Evolutionary conservation across 2,888 invertebrate genomes (phyloP).

Genomic region (Morpho achilles): DNA sequence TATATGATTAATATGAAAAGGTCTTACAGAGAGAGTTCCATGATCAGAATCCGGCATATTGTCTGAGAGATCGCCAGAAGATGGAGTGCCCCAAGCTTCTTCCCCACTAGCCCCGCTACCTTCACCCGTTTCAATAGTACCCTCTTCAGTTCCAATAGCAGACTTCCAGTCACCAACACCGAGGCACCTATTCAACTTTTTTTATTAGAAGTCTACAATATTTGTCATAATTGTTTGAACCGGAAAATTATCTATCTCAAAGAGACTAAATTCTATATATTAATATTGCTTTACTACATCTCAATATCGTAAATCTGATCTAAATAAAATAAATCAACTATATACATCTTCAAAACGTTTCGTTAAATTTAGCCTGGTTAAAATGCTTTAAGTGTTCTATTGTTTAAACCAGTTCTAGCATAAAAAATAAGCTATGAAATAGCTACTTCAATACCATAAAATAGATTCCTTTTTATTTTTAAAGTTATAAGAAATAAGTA

Average conservation of each 20-base stretch:
- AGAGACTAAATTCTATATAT: slow-evolving; percentile 9
- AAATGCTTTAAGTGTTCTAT: neutral
- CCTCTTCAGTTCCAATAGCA: slow-evolving; percentile 81
- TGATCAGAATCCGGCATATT: slow-evolving; percentile 85
- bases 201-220: slow-evolving; percentile 1
- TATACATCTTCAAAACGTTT: no score
- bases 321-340: no score
- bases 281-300: neutral
- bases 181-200: slow-evolving; percentile 49
- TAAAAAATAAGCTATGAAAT: slow-evolving; percentile 9
- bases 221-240: neutral
- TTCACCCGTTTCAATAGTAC: slow-evolving; percentile 81
- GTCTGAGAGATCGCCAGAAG: slow-evolving; percentile 90
- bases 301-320: no score
- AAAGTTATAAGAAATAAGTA: slow-evolving; percentile 8
- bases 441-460: slow-evolving; percentile 19
- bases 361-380: neutral
- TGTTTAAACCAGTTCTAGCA: slow-evolving; percentile 14
- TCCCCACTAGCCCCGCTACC: slow-evolving; percentile 92
- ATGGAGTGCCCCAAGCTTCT: slow-evolving; percentile 94
- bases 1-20: neutral
- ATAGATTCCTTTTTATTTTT: neutral
- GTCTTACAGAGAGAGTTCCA: slow-evolving; percentile 81
- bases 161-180: slow-evolving; percentile 80
- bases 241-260: slow-evolving; percentile 8